phyloP scores from a whole-genome alignment of 2,113 vertebrate species.

The Tetrao urogallus region DNA sequence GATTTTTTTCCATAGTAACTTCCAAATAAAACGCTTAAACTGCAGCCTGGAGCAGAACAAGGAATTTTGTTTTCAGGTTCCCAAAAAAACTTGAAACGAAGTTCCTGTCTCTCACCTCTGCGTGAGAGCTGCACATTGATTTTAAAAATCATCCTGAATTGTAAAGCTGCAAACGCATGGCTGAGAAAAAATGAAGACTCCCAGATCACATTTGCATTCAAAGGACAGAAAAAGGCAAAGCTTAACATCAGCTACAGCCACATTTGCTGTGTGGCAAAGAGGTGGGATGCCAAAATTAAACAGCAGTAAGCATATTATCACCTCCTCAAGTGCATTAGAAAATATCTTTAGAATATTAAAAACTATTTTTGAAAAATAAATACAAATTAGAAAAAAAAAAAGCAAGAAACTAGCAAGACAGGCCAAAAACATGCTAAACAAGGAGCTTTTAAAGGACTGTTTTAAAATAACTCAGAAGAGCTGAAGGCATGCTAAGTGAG shows the following conservation, averaged over 20 bases:
- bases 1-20: conserved; percentile 5
- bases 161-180: background rate
- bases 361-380: background rate
- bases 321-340: background rate
- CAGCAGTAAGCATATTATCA: background rate
- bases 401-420: background rate
- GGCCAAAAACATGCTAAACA: background rate
- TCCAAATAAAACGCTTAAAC: conserved; percentile 36
- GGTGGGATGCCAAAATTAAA: background rate
- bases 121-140: background rate
- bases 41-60: background rate
- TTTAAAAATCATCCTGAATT: background rate
- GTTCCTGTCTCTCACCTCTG: conserved; percentile 9
- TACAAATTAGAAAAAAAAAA: background rate
- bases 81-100: conserved; percentile 29
- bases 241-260: background rate
- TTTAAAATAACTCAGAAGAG: background rate
- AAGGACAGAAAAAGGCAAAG: background rate
- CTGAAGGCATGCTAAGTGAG: background rate
- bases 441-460: background rate
- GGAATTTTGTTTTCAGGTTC: conserved; percentile 14
- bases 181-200: background rate
- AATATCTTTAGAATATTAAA: background rate
- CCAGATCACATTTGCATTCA: background rate
- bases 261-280: background rate